Conservation (phyloP, 2,797 vertebrate genomes). For the Pterois miles region DNA sequence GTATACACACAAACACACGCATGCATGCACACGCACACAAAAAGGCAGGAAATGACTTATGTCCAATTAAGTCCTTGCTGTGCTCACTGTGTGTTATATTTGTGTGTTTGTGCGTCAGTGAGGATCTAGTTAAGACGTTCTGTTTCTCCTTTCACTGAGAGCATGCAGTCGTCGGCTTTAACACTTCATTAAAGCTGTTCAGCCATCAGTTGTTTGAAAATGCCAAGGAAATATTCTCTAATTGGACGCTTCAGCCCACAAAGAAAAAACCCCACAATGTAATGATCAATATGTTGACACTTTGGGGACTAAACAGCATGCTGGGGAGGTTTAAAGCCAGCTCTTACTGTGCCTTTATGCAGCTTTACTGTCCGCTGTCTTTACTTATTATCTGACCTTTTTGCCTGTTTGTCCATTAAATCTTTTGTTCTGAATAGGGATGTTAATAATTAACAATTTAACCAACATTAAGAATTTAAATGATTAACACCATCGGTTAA, state of each 20-base stretch:
- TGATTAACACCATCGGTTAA: too few species aligned
- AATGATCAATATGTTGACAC: conserved; percentile 59
- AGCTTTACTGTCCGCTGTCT: neutral
- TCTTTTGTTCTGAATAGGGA: neutral
- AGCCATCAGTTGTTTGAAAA: conserved; percentile 46
- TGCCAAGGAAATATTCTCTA: conserved; percentile 43
- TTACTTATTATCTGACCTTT: neutral
- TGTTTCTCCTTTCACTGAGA: neutral
- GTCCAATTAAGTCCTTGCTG: conserved; percentile 38
- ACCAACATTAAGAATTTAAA: too few species aligned
- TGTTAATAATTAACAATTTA: too few species aligned
- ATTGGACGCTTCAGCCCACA: conserved; percentile 48
- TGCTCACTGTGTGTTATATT: conserved; percentile 1
- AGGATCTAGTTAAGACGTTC: conserved; percentile 24
- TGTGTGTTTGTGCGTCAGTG: neutral
- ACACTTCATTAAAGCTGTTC: conserved; percentile 49
- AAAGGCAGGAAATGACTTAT: neutral
- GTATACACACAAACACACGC: conserved; percentile 1
- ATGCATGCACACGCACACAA: neutral
- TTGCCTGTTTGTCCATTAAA: neutral
- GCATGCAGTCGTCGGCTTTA: conserved; percentile 5
- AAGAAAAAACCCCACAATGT: conserved; percentile 9
- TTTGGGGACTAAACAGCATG: conserved; percentile 30
- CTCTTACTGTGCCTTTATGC: neutral
- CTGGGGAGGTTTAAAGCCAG: conserved; percentile 14